Evolutionary conservation across 2,797 vertebrate genomes (phyloP).

Genomic region (Lemur catta): DNA sequence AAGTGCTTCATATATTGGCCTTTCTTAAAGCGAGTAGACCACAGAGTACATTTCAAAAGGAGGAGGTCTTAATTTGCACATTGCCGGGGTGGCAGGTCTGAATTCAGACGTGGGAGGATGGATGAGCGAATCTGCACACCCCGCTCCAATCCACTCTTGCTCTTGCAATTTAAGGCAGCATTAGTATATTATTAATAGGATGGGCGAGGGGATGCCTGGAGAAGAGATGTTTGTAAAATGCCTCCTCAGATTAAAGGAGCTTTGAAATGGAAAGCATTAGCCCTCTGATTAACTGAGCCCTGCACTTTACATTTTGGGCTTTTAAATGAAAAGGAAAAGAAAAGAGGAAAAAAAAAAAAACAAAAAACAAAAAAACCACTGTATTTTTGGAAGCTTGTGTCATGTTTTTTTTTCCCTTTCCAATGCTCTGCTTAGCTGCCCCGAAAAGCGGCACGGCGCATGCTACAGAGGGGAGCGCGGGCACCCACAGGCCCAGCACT

Average conservation of each 20-base stretch:
- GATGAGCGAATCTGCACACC: neutral
- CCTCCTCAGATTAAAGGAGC: slow-evolving; percentile 61
- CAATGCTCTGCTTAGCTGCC: neutral
- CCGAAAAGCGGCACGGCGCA: neutral
- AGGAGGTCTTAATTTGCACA: neutral
- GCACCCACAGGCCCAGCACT: neutral
- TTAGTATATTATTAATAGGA: slow-evolving; percentile 29
- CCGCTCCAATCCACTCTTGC: neutral
- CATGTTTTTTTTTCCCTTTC: neutral
- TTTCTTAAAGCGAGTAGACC: neutral
- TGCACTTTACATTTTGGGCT: slow-evolving; percentile 54
- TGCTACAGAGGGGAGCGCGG: neutral
- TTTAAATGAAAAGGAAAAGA: slow-evolving; percentile 50
- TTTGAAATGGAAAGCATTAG: slow-evolving; percentile 71
- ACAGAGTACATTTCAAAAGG: neutral
- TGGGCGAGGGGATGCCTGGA: neutral
- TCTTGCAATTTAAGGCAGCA: neutral
- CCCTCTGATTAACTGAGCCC: slow-evolving; percentile 45
- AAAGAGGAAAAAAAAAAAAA: neutral
- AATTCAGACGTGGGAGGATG: neutral
- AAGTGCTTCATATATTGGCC: neutral
- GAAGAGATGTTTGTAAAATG: slow-evolving; percentile 53
- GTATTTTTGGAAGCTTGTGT: slow-evolving; percentile 57
- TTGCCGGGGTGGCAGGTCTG: neutral
- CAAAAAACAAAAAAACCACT: neutral